Evolutionary conservation across 1,140 invertebrate species (phyloP), one percentile per base, ranked within the genome.

Genomic region (Caenorhabditis tropicalis): DNA sequence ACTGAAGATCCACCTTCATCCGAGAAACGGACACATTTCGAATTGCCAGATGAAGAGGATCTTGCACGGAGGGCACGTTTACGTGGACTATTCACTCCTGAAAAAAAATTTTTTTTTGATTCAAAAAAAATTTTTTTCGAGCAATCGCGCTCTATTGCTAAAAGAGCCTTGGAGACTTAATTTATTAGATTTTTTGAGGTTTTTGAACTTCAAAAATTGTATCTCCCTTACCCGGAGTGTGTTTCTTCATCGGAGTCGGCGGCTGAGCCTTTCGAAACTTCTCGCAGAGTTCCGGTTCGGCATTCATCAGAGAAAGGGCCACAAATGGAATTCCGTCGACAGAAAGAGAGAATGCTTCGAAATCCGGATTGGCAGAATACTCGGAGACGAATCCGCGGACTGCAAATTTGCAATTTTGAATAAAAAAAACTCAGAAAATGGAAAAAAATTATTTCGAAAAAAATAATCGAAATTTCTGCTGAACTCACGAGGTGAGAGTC

Each of bases 301-400:
- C 36, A 74, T 43, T 74, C 19, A 74, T 39, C 15, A 74, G 36
- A 24, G 65, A 74, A 12, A 74, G 65, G 21, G 65, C 65, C 9
- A 74, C 65, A 24, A 74, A 74, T 74, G 65, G 65, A 74, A 74
- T 74, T 74, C 65, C 65, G 15, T 74, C 65, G 36, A 74, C 65
- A 15, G n/a, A 46, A 24, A 74, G n/a, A 12, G 33, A 39, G 15
- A 74, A 74, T 12, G 65, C 65, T 43, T 74, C 65, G 29, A 74
- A 74, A 5, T 74, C 65, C 7, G 65, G 36, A 43, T 39, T n/a
- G 24, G n/a, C 6, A 7, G 65, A 31, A 10, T 74, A 74, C 6
- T 43, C 36, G 0, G 19, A 4, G 10, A 74, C n/a, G 29, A 74
- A 74, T 74, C 33, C 33, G 15, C 65, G 65, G 2, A 74, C 65